Evolutionary conservation across 2,797 vertebrate genomes (phyloP).

Genomic region (Thripadectes ignobilis): DNA sequence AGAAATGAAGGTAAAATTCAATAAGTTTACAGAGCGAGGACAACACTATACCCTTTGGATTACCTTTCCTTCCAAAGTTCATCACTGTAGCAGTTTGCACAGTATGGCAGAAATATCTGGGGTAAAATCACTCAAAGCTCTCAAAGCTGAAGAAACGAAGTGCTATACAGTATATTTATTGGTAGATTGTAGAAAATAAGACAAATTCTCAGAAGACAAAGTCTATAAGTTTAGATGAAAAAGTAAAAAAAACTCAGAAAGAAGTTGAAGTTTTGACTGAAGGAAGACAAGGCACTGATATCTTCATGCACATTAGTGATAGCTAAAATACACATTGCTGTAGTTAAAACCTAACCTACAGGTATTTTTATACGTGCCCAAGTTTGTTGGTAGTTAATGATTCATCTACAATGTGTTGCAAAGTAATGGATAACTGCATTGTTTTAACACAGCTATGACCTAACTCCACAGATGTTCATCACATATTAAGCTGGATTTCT

Average conservation of each 20-base stretch:
- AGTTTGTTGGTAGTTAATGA: background rate
- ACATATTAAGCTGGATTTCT: background rate
- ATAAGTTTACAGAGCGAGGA: background rate
- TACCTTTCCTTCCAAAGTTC: background rate
- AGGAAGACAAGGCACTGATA: background rate
- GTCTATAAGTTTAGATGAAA: background rate
- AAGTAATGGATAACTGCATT: background rate
- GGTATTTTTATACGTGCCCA: background rate
- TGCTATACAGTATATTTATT: slow-evolving; percentile 52
- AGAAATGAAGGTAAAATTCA: background rate
- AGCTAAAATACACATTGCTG: background rate
- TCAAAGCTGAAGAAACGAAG: slow-evolving; percentile 72
- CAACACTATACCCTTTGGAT: background rate
- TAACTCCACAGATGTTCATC: background rate
- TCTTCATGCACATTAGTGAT: background rate
- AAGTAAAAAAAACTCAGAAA: background rate
- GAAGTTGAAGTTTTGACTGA: background rate
- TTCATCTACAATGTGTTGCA: background rate
- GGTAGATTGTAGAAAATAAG: slow-evolving; percentile 57
- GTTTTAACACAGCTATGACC: background rate
- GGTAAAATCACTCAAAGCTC: slow-evolving; percentile 73
- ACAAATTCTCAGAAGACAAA: background rate
- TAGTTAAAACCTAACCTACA: background rate
- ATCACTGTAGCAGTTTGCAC: slow-evolving; percentile 73
- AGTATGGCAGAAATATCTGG: slow-evolving; percentile 71